These are phyloP conservation scores for Pocillopora damicornis DNA, from an alignment of 64 coral and sea anemone species.

Conservation along the genomic window DNA sequence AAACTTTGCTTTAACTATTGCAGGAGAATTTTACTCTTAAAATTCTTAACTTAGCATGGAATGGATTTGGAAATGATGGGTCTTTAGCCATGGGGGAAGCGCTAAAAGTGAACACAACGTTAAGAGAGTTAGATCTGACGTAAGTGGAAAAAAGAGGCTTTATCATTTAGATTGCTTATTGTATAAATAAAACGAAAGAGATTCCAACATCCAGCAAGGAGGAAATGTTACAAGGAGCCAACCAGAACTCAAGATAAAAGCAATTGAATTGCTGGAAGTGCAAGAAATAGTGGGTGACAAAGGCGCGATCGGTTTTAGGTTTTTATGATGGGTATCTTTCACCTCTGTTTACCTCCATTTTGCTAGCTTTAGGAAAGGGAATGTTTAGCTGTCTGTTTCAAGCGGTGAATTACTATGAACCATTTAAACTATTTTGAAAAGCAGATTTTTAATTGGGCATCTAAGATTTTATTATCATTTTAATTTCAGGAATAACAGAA, in stretches of 20 bases:
- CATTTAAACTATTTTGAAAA: neutral
- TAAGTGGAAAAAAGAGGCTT: neutral
- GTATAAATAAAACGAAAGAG: too few species aligned
- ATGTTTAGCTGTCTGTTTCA: neutral
- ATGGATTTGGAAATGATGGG: constrained; percentile 99
- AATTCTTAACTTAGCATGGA: constrained; percentile 89
- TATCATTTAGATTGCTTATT: too few species aligned
- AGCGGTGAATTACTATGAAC: neutral
- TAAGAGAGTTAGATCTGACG: constrained; percentile 80
- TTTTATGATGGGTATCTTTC: too few species aligned
- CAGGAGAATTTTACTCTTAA: constrained; percentile 93
- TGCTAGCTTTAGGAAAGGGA: too few species aligned
- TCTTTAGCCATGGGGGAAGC: constrained; percentile 89
- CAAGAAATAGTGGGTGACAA: too few species aligned
- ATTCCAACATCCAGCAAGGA: too few species aligned
- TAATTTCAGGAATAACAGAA: constrained; percentile 81
- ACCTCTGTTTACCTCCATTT: too few species aligned
- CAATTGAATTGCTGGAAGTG: too few species aligned
- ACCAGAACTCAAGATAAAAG: too few species aligned
- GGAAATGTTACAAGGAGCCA: too few species aligned
- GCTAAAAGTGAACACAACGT: constrained; percentile 83
- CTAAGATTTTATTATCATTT: neutral
- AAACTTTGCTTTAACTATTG: constrained; percentile 15
- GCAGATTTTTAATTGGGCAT: too few species aligned
- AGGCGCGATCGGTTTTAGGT: too few species aligned